Percentiles rank a stretch among this genome's conserved stretches.
phyloP scores from a whole-genome alignment of 1,140 invertebrate species.

The Trachymyrmex septentrionalis region DNA sequence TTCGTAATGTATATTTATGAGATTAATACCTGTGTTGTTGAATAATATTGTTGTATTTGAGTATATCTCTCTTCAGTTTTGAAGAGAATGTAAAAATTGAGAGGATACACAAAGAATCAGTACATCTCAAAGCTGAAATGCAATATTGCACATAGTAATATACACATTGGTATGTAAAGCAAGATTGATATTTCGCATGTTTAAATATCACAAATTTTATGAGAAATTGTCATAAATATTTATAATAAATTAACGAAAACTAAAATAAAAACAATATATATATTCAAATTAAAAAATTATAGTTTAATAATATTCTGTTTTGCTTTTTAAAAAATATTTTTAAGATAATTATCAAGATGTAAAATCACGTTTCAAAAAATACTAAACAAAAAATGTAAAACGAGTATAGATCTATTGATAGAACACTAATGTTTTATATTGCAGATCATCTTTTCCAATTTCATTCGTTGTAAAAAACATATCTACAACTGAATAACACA shows the following conservation, averaged over 20 bases:
- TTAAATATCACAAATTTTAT: slow-evolving; percentile 46
- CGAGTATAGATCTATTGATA: slow-evolving; percentile 17
- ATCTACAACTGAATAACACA: slow-evolving; percentile 8
- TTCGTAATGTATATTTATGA: slow-evolving; percentile 35
- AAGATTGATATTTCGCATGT: slow-evolving; percentile 26
- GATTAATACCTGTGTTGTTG: slow-evolving; percentile 29
- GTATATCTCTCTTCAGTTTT: slow-evolving; percentile 23
- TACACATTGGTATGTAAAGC: slow-evolving; percentile 20
- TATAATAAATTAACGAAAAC: slow-evolving; percentile 2
- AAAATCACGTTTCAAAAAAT: slow-evolving; percentile 24
- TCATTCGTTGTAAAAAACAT: slow-evolving; percentile 36
- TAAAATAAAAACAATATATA: slow-evolving; percentile 19
- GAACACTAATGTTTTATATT: slow-evolving; percentile 23
- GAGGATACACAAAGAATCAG: background rate
- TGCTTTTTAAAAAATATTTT: background rate
- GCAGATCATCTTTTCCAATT: slow-evolving; percentile 32
- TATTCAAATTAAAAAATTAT: slow-evolving; percentile 17
- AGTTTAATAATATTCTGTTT: slow-evolving; percentile 2
- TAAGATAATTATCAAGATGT: slow-evolving; percentile 2
- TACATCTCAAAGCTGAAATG: slow-evolving; percentile 34
- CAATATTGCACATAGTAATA: background rate
- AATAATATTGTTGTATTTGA: slow-evolving; percentile 46
- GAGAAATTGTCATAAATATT: slow-evolving; percentile 7
- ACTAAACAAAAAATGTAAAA: slow-evolving; percentile 23
- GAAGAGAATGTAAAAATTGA: slow-evolving; percentile 50